Percentiles rank a stretch among this genome's conserved stretches.
Evolutionary conservation across 2,888 invertebrate species (phyloP).

Genomic region (Eledone cirrhosa): DNA sequence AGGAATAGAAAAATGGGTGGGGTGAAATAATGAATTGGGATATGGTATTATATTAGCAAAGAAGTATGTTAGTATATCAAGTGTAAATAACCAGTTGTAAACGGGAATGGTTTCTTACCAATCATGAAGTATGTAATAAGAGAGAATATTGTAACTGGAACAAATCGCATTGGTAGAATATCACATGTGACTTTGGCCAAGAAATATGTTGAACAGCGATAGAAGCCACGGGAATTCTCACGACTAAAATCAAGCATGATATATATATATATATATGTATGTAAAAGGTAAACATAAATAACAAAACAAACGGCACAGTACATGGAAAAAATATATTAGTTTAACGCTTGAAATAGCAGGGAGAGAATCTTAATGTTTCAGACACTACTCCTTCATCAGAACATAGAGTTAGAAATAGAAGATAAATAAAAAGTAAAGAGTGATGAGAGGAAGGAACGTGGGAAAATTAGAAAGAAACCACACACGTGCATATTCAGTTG

Average conservation of each 20-base stretch:
- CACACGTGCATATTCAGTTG: not conserved
- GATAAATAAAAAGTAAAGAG: too few species aligned
- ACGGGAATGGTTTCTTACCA: slow-evolving; percentile 45
- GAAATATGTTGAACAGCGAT: slow-evolving; percentile 65
- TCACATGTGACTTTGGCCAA: slow-evolving; percentile 64
- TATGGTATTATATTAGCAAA: too few species aligned
- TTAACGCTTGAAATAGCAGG: too few species aligned
- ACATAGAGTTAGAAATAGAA: too few species aligned
- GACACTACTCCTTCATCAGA: too few species aligned
- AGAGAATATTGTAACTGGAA: slow-evolving; percentile 59
- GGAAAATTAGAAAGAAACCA: not conserved
- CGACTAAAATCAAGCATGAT: slow-evolving; percentile 49
- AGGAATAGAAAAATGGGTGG: not conserved
- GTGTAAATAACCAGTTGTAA: too few species aligned
- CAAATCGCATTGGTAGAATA: slow-evolving; percentile 61
- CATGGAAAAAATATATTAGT: too few species aligned
- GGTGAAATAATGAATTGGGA: not conserved
- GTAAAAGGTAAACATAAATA: too few species aligned
- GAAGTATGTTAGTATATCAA: not conserved
- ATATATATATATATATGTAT: too few species aligned
- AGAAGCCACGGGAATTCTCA: slow-evolving; percentile 66
- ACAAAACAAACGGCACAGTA: too few species aligned
- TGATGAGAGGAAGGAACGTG: too few species aligned
- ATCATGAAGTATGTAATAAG: slow-evolving; percentile 64
- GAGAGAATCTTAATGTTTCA: too few species aligned